phyloP scores from a whole-genome alignment of 2,113 vertebrate species.

The Myotis yumanensis region DNA sequence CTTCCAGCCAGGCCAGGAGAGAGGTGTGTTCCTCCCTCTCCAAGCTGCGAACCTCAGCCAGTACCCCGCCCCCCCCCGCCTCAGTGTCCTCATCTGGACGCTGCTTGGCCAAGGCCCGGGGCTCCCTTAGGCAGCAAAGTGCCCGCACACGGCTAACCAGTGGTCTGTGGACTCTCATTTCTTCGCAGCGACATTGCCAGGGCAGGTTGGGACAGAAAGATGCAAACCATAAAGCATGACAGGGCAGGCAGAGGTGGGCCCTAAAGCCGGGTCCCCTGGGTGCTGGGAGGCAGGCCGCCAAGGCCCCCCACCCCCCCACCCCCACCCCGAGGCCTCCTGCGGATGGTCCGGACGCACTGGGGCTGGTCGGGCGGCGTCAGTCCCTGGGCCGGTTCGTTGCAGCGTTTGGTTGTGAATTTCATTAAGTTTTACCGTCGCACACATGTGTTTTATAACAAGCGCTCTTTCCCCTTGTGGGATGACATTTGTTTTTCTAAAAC shows the following conservation, averaged over 20 bases:
- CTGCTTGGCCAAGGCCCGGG: background rate
- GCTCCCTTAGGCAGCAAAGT: slow-evolving; percentile 6
- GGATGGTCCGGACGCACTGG: slow-evolving; percentile 58
- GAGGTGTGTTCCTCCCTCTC: background rate
- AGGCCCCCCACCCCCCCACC: background rate
- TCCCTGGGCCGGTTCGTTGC: slow-evolving; percentile 66
- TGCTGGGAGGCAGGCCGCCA: slow-evolving; percentile 55
- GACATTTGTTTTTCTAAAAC: slow-evolving; percentile 71
- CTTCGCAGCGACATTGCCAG: background rate
- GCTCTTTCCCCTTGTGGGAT: slow-evolving; percentile 65
- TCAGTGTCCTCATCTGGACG: background rate
- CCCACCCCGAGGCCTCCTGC: slow-evolving; percentile 57
- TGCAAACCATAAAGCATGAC: slow-evolving; percentile 37
- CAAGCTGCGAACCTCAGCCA: background rate
- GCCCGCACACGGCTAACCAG: slow-evolving; percentile 46
- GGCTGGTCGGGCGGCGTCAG: slow-evolving; percentile 62
- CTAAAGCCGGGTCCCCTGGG: slow-evolving; percentile 61
- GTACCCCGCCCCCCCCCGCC: background rate
- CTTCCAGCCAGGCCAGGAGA: background rate
- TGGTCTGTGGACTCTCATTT: slow-evolving; percentile 51
- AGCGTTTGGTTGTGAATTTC: slow-evolving; percentile 68
- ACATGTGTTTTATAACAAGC: slow-evolving; percentile 61
- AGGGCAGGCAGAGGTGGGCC: slow-evolving; percentile 38
- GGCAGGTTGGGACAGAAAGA: slow-evolving; percentile 62
- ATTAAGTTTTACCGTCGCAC: slow-evolving; percentile 68